These are phyloP conservation scores for Alviniconcha strummeri DNA, from an alignment of 2,888 invertebrate species.

Conservation along the genomic window DNA sequence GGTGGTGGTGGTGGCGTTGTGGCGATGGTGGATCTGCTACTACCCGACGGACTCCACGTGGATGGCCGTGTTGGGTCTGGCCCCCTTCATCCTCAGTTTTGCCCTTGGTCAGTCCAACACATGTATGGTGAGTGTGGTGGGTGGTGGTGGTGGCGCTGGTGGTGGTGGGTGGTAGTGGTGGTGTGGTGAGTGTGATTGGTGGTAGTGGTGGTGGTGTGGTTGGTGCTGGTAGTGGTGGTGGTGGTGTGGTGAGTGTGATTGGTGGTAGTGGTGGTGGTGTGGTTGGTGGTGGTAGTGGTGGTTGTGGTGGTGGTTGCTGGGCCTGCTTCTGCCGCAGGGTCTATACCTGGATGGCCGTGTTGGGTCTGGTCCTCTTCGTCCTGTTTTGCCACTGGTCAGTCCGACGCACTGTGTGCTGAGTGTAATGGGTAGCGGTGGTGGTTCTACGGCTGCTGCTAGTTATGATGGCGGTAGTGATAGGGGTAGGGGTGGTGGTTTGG, in stretches of 20 bases:
- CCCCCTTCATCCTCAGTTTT: slow-evolving; percentile 75
- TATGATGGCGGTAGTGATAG: too few species aligned
- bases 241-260: too few species aligned
- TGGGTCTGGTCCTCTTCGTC: background rate
- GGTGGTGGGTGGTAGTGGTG: background rate
- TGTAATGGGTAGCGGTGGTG: background rate
- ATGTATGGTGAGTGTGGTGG: slow-evolving; percentile 62
- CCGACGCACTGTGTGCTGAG: too few species aligned
- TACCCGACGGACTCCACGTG: slow-evolving; percentile 74
- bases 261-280: too few species aligned
- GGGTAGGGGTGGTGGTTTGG: too few species aligned
- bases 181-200: too few species aligned
- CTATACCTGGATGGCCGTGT: background rate
- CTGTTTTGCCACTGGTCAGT: too few species aligned
- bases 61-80: slow-evolving; percentile 74
- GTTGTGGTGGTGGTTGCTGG: too few species aligned
- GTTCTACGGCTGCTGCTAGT: too few species aligned
- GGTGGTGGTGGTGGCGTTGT: background rate
- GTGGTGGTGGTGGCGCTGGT: background rate
- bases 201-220: too few species aligned
- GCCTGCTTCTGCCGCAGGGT: background rate
- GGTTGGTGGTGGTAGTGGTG: background rate
- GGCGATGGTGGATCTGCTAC: slow-evolving; percentile 73
- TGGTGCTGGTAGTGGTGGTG: too few species aligned
- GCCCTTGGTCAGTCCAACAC: slow-evolving; percentile 68